Conservation (phyloP, 1,140 invertebrate genomes). For the Hyles vespertilio region DNA sequence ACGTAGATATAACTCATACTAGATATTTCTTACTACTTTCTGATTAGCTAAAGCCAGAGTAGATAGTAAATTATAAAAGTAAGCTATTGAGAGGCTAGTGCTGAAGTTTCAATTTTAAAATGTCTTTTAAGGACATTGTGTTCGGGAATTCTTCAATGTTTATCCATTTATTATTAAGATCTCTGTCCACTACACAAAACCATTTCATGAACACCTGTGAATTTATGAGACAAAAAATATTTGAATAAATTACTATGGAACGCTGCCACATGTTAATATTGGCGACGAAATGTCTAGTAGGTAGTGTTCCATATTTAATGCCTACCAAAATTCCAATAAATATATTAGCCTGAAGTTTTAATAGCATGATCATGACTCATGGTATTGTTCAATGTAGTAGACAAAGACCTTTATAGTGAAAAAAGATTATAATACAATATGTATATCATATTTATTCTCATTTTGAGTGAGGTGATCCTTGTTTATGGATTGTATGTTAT, state of each 20-base stretch:
- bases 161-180: background rate
- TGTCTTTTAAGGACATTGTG: background rate
- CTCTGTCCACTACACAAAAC: no score
- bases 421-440: constrained; percentile 1
- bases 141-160: constrained; percentile 1
- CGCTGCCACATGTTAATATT: no score
- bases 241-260: no score
- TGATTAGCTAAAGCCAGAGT: constrained; percentile 31
- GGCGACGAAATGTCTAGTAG: no score
- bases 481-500: constrained; percentile 40
- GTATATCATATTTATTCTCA: constrained; percentile 21
- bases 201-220: no score
- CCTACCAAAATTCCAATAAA: no score
- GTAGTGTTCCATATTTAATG: no score
- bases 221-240: no score
- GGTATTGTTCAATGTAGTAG: no score
- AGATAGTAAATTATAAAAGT: constrained; percentile 28
- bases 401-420: background rate
- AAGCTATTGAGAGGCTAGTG: constrained; percentile 29
- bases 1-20: constrained; percentile 19
- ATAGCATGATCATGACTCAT: no score
- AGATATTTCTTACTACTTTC: constrained; percentile 26
- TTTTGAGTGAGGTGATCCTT: constrained; percentile 35
- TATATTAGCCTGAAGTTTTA: no score
- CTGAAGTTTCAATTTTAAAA: constrained; percentile 32